Evolutionary conservation across 2,888 invertebrate genomes (phyloP), one percentile per base, ranked within the genome.

Genomic region (Eucera pruinosa): DNA sequence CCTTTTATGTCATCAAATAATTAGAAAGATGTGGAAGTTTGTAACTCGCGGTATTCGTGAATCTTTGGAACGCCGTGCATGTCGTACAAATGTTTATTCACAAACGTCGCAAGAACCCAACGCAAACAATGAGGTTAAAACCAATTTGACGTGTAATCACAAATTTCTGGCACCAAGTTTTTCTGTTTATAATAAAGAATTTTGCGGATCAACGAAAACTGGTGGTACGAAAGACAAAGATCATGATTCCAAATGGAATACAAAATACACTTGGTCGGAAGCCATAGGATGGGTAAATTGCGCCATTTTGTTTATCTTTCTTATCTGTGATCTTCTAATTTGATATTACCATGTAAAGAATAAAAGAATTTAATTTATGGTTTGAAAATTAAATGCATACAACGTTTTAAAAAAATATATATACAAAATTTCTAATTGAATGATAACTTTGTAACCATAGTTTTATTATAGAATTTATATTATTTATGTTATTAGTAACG

Each of bases 41-140:
- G 84, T 91, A n/a, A 84, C 88, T 11, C 89, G 90, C 18, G 90
- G 91, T 45, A 89, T 91, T 62, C 90, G 91, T 3, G 90, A 91
- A 60, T 85, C 88, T 1, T 68, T 91, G 1, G 91, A 90, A 67
- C 87, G 89, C 69, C 89, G 90, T 18, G 80, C 78, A 33, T 90
- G 89, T 79, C 89, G 90, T 20, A 90, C 91, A 4, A 90, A 90
- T 58, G 81, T 90, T 64, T 90, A 90, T 69, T 90, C 89, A 0
- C 91, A 90, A 70, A 86, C 86, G 6, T 73, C 87, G 3, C 86
- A 85, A 54, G 89, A 89, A 43, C 70, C 70, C 3, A 84, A 68
- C 7, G 43, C 67, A 0, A 85, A 83, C 6, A 86, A 69, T 62
- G 88, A 89, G 84, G 85, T 86, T 81, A 90, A 81, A 45, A 60